phyloP scores from a whole-genome alignment of 2,113 vertebrate genomes.

The Alexandromys fortis region DNA sequence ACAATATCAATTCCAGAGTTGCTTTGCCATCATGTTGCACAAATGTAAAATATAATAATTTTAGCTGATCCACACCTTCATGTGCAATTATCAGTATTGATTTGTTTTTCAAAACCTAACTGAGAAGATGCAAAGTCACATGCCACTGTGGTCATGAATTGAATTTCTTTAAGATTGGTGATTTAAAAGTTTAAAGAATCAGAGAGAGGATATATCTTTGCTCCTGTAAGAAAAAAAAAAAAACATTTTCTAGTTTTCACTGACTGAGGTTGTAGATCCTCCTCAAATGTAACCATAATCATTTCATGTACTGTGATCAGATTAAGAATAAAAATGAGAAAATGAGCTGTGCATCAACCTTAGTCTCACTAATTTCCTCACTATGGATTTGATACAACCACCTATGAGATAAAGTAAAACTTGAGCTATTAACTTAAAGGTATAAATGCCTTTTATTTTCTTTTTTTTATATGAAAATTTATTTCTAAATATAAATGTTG shows the following conservation, averaged over 20 bases:
- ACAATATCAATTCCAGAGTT: background rate
- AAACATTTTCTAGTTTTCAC: background rate
- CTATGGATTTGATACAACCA: background rate
- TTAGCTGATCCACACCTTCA: background rate
- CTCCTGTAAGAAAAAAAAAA: no score
- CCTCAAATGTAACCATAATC: background rate
- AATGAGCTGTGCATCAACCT: no score
- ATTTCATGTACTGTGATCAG: background rate
- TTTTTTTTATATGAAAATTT: no score
- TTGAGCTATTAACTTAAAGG: background rate
- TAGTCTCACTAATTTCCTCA: background rate
- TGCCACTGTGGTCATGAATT: background rate
- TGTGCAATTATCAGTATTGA: background rate
- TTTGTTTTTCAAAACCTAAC: background rate
- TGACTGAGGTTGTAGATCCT: background rate
- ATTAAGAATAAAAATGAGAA: background rate
- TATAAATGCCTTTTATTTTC: background rate
- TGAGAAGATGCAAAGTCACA: background rate
- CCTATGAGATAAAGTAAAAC: background rate
- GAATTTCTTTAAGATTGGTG: background rate
- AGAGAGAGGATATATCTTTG: background rate
- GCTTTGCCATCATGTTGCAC: background rate
- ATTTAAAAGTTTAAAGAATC: background rate
- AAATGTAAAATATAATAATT: background rate
- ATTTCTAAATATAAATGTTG: no score